Evolutionary conservation across 2,888 invertebrate species (phyloP).

Genomic region (Tillus elongatus): DNA sequence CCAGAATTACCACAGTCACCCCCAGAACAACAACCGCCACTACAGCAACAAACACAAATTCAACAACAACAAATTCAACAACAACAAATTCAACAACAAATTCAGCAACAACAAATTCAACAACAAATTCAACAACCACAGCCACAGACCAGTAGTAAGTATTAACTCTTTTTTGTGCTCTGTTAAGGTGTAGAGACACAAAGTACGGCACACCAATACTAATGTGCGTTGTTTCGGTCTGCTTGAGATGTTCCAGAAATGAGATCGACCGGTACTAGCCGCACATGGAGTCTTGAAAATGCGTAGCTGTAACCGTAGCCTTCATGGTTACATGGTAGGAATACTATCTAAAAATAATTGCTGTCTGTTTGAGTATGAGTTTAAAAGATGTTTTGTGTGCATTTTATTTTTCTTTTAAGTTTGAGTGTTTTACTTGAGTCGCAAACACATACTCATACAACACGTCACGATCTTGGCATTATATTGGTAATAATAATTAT

Average conservation of each 20-base stretch:
- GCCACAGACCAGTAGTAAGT: constrained; percentile 34
- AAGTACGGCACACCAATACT: constrained; percentile 37
- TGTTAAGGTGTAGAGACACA: constrained; percentile 25
- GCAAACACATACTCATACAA: too few relatives aligned
- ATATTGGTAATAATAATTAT: too few relatives aligned
- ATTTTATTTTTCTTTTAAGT: constrained; percentile 12
- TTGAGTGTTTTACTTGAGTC: too few relatives aligned
- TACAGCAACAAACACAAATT: too few relatives aligned
- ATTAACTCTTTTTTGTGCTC: constrained; percentile 21
- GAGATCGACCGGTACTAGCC: constrained; percentile 39
- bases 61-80: too few relatives aligned
- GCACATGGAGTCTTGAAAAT: constrained; percentile 33
- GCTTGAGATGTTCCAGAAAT: constrained; percentile 47
- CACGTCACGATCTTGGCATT: too few relatives aligned
- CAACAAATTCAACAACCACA: too few relatives aligned
- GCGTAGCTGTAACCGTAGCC: constrained; percentile 38
- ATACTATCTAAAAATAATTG: constrained; percentile 27
- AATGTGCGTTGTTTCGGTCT: constrained; percentile 44
- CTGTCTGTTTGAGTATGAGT: constrained; percentile 35
- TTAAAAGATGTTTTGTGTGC: neutral
- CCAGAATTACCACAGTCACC: too few relatives aligned
- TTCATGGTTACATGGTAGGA: constrained; percentile 44
- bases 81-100: too few relatives aligned
- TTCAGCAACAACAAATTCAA: too few relatives aligned
- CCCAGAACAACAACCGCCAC: constrained; percentile 7